Evolutionary conservation across 2,888 invertebrate genomes (phyloP).

Genomic region (Octodonta nipae): DNA sequence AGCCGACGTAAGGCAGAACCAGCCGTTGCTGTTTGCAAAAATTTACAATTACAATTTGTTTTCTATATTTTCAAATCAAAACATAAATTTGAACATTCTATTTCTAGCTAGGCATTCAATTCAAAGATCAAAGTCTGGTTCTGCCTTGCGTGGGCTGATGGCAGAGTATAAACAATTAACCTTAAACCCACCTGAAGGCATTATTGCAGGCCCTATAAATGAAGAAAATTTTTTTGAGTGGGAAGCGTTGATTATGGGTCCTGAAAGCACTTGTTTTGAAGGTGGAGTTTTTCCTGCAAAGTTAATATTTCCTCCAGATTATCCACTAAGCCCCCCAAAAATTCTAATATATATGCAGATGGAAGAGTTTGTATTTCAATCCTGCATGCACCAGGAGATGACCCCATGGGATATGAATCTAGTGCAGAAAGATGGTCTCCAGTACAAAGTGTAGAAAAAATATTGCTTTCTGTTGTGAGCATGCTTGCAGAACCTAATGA

Average conservation of each 20-base stretch:
- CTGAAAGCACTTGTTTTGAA: constrained; percentile 96
- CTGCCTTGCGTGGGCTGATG: constrained; percentile 70
- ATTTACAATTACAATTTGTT: no score
- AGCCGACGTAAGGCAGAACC: constrained; percentile 70
- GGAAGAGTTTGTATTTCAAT: constrained; percentile 98
- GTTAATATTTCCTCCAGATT: constrained; percentile 85
- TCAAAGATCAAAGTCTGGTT: constrained; percentile 83
- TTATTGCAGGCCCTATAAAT: constrained; percentile 92
- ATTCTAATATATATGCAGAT: constrained; percentile 97
- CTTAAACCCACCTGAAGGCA: constrained; percentile 93
- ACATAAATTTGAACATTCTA: no score
- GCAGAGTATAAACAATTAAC: constrained; percentile 88
- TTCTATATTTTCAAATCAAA: no score
- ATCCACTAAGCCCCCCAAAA: constrained; percentile 93
- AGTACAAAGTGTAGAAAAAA: constrained; percentile 98
- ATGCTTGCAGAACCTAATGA: constrained; percentile 99
- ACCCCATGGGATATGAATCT: constrained; percentile 99
- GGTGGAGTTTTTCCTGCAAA: constrained; percentile 96
- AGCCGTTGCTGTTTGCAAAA: no score
- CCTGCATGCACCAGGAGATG: constrained; percentile 96
- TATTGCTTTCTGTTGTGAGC: constrained; percentile 91
- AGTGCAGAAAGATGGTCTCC: constrained; percentile 98
- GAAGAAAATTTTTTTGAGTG: constrained; percentile 99
- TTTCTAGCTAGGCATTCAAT: no score
- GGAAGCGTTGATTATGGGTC: constrained; percentile 95